Evolutionary conservation across 1,140 invertebrate genomes (phyloP), one percentile per base, ranked within the genome.

Genomic region (Bombus huntii): DNA sequence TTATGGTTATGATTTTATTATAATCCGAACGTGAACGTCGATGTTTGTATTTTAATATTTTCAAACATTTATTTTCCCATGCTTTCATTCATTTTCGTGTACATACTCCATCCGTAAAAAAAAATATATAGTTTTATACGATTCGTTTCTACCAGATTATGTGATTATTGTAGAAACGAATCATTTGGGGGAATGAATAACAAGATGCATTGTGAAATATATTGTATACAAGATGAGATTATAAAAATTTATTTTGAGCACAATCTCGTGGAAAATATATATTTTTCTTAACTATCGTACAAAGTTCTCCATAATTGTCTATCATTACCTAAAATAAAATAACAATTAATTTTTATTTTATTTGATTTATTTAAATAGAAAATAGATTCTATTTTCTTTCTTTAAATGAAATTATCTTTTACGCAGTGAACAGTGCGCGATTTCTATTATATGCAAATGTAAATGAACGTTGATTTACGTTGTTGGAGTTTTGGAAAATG

Each of bases 241-340:
- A 53, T 31, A 62, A 15, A 39, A 47, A 72, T 28, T 80, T 85
- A 85, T 85, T 80, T 85, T 85, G 25, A 28, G 28, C 83, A 73
- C 39, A 73, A 72, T 47, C 31, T 44, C 18, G 31, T 39, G 28
- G 12, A n/a, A 37, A 9, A 80, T 65, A 34, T 44, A 79, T 84
- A 84, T 80, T 80, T 84, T 84, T 84, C 57, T 53, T 39, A 31
- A 39, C 57, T 42, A 39, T 62, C 37, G 34, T 66, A 18, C 28
- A 42, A 70, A 39, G 28, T 78, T 39, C 28, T 68, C 39, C 9
- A 12, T 39, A n/a, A 34, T 66, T 77, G 31, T 70, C 13, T 9
- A 25, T n/a, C 15, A 57, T 78, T 34, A 53, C 42, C 70, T 66
- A 10, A 77, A 78, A 66, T 57, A 83, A 83, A 68, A 70, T 13